These are phyloP conservation scores for Periplaneta americana DNA, from an alignment of 1,140 invertebrate genomes.

Conservation along the genomic window DNA sequence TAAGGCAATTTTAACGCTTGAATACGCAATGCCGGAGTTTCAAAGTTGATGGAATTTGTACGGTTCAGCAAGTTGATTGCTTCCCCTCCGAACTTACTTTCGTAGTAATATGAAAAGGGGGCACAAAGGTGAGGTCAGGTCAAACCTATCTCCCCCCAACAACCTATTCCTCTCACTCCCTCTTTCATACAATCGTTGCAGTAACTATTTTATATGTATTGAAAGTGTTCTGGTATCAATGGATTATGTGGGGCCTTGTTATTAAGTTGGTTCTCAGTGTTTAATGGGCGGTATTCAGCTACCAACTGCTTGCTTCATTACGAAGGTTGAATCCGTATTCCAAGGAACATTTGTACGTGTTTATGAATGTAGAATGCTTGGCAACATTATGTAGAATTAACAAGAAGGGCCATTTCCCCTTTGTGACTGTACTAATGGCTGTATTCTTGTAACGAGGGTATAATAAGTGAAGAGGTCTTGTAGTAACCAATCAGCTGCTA, in stretches of 20 bases:
- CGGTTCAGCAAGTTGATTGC: constrained; percentile 6
- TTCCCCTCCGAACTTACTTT: neutral
- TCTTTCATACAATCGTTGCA: neutral
- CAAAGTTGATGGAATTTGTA: neutral
- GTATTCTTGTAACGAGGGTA: no score
- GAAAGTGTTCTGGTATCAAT: neutral
- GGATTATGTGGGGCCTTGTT: neutral
- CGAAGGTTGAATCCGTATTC: neutral
- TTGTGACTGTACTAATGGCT: no score
- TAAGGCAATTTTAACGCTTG: constrained; percentile 8
- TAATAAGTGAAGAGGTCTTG: no score
- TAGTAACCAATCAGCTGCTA: no score
- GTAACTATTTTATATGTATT: neutral
- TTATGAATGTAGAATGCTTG: neutral
- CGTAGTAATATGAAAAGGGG: neutral
- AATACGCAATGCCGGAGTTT: neutral
- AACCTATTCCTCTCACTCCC: neutral
- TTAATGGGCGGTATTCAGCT: neutral
- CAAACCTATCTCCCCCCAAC: neutral
- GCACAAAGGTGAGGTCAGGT: neutral
- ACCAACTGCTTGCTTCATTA: neutral
- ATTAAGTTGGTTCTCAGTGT: neutral
- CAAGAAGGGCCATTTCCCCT: neutral
- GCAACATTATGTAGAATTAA: neutral
- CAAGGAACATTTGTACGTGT: neutral